phyloP scores from a whole-genome alignment of 2,113 vertebrate genomes.

The Axis porcinus region DNA sequence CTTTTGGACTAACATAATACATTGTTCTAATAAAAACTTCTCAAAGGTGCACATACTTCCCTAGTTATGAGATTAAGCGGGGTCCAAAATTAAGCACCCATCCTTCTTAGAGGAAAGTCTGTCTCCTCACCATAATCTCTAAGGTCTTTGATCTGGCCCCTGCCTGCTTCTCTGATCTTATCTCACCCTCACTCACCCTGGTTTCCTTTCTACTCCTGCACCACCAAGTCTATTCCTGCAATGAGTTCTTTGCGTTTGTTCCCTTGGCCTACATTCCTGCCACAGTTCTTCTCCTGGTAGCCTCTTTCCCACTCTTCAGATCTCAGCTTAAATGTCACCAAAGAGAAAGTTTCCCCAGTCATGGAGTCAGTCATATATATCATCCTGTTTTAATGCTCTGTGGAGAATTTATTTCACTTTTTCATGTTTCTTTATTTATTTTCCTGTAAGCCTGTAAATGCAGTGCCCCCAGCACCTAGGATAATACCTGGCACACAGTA shows the following conservation, averaged over 20 bases:
- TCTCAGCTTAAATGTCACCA: slow-evolving; percentile 12
- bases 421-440: not conserved
- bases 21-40: slow-evolving; percentile 10
- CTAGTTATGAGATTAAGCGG: slow-evolving; percentile 25
- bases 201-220: slow-evolving; percentile 34
- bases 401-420: not conserved
- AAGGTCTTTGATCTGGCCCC: not conserved
- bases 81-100: not conserved
- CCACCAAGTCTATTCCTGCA: not conserved
- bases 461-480: not conserved
- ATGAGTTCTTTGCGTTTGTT: not conserved
- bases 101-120: not conserved
- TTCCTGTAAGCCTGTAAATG: not conserved
- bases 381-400: not conserved
- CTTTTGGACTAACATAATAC: slow-evolving; percentile 4
- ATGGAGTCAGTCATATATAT: not conserved
- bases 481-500: not conserved
- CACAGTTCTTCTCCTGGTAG: not conserved
- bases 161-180: slow-evolving; percentile 20
- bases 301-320: slow-evolving; percentile 29
- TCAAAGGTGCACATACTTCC: not conserved
- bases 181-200: not conserved
- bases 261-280: slow-evolving; percentile 12
- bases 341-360: not conserved
- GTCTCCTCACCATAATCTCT: not conserved